Percentiles rank a stretch among this genome's conserved stretches.
Conservation (phyloP, 2,797 vertebrate species). For the Synaphobranchus kaupii region DNA sequence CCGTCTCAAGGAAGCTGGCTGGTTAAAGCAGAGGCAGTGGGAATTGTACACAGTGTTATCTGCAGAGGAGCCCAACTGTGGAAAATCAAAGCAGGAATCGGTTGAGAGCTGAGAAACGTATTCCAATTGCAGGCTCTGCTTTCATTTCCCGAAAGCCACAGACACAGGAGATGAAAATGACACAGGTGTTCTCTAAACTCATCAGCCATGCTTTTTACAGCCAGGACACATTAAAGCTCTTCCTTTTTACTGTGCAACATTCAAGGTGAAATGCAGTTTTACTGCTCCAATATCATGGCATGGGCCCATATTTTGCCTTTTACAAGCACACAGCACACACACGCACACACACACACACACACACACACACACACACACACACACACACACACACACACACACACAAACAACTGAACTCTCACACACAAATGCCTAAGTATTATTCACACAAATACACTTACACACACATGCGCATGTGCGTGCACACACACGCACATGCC, state of each 20-base stretch:
- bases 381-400: too few species aligned
- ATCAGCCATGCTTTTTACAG: not conserved
- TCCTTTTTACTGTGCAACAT: not conserved
- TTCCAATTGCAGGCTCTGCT: not conserved
- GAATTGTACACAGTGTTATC: not conserved
- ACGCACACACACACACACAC: not conserved
- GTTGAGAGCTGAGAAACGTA: not conserved
- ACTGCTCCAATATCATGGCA: not conserved
- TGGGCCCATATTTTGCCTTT: not conserved
- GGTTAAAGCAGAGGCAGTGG: not conserved
- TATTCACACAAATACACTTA: conserved; percentile 45
- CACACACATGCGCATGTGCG: conserved; percentile 45
- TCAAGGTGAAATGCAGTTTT: conserved; percentile 6
- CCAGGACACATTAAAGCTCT: not conserved
- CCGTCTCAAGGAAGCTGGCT: not conserved
- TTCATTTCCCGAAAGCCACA: not conserved
- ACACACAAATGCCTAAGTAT: not conserved
- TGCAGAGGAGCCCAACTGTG: not conserved
- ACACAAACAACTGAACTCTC: too few species aligned
- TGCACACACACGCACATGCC: conserved; percentile 28
- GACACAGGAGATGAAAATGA: not conserved
- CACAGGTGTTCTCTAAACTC: conserved; percentile 3
- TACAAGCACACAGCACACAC: conserved; percentile 3
- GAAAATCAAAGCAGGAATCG: not conserved
- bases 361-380: not conserved